Base-by-base conservation (phyloP, 2,888 invertebrate species). In the Cryptophagus acutangulus region DNA sequence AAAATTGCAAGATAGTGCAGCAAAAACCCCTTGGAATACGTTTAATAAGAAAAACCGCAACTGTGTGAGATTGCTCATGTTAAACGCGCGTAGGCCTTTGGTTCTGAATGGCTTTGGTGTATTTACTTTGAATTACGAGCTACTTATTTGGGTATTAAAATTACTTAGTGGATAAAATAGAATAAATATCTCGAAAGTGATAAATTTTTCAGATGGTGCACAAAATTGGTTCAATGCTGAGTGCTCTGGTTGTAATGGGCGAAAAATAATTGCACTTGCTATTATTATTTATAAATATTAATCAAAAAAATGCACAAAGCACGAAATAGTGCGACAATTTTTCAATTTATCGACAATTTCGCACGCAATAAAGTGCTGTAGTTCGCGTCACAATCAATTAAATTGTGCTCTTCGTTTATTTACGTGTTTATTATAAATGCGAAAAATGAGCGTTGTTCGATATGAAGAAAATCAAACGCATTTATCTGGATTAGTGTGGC, bases 401-500 rank as follows among this genome's bases (percentile, higher is more conserved):
- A 20, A 20, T n/a, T n/a, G n/a, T n/a, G n/a, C n/a, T n/a, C n/a
- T n/a, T n/a, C n/a, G 6, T 20, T 20, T 20, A 20, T 20, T 20
- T 20, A 20, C n/a, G 24, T 20, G n/a, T n/a, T n/a, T n/a, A n/a
- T n/a, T n/a, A n/a, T n/a, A n/a, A n/a, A n/a, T n/a, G n/a, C n/a
- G n/a, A 20, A n/a, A 20, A 20, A 20, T 20, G 24, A 20, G 24
- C n/a, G n/a, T n/a, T n/a, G n/a, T n/a, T 20, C 24, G 24, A 20
- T 20, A 20, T 20, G n/a, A 58, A 61, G 61, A 54, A 65, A 66
- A 66, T 67, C 65, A 66, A 67, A 65, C 59, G 57, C 67, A 65
- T 68, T 65, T 62, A 66, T 68, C 65, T 61, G 62, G 59, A 63
- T 68, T 68, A 67, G 59, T 45, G 48, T 43, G n/a, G 55, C 57